Conservation (phyloP, 2,888 invertebrate genomes). For the Synanthedon tipuliformis region DNA sequence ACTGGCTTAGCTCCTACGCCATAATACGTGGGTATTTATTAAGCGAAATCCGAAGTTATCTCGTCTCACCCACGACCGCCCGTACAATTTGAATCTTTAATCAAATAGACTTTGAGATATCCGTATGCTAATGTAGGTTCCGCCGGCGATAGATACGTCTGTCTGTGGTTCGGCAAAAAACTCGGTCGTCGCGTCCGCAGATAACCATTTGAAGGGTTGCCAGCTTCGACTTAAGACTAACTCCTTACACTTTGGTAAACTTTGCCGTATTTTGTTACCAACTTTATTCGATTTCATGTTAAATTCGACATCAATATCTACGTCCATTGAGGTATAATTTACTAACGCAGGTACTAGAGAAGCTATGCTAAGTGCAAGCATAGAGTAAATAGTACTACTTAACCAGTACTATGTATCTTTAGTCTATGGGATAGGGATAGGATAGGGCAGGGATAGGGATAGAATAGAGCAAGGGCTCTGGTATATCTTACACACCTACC, state of each 20-base stretch:
- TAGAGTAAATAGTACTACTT: no score
- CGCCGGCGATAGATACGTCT: background rate
- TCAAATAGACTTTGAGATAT: background rate
- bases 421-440: no score
- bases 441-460: no score
- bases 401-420: no score
- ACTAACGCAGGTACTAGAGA: no score
- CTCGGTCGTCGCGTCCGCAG: background rate
- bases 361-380: no score
- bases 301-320: no score
- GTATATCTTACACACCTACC: no score
- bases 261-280: background rate
- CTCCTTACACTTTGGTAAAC: background rate
- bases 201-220: background rate
- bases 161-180: background rate
- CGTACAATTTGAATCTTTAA: background rate
- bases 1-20: no score
- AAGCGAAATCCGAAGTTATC: background rate
- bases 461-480: no score
- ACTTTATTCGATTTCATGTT: background rate
- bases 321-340: no score
- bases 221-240: background rate
- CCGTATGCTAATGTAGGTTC: background rate
- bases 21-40: no score
- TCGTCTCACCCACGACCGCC: background rate